Base-by-base conservation (phyloP, 1,140 invertebrate genomes). In the Nomia melanderi region DNA sequence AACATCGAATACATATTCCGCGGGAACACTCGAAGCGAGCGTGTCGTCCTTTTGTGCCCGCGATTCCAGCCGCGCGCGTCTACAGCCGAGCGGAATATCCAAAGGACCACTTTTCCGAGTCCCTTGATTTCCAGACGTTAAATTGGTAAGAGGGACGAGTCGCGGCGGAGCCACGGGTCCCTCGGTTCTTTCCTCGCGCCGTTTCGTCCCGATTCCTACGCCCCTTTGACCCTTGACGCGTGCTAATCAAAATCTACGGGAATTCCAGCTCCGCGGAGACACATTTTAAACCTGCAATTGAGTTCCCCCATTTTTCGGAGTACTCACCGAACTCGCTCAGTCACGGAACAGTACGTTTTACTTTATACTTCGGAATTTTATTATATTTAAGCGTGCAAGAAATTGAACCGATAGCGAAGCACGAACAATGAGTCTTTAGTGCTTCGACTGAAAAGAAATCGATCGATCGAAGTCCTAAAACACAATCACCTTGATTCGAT, bases 41-140 rank as follows among this genome's bases (percentile, higher is more conserved):
- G 47, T 74, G 17, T 62, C 36, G 14, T 1, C 50, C 63, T n/a
- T 75, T 67, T 75, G 36, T 57, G 41, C 17, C 1, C 41, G 27
- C 60, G 25, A 74, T 66, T 74, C 31, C 20, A 17, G 20, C 2
- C 6, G 20, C 31, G 60, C 25, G 25, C 36, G n/a, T 12, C 5
- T 17, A 63, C 27, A 25, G 29, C 33, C n/a, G 11, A n/a, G n/a
- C 12, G 59, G 1, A 39, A 29, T 39, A 66, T 74, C 27, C 63
- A 75, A 54, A 75, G 50, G 63, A 56, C 36, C 63, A 75, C 59
- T 73, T 44, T 44, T 73, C 20, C 62, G 47, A 54, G 31, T 23
- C 9, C 14, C 27, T 66, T 44, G 27, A 50, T 67, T 44, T 67
- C 12, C 23, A 44, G 9, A 64, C 59, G 44, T 14, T 47, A 54